A percentile compares a stretch with the other conserved stretches of the same genome.
These are phyloP conservation scores for Suillia variegata DNA, from an alignment of 2,888 invertebrate genomes.

Conservation along the genomic window DNA sequence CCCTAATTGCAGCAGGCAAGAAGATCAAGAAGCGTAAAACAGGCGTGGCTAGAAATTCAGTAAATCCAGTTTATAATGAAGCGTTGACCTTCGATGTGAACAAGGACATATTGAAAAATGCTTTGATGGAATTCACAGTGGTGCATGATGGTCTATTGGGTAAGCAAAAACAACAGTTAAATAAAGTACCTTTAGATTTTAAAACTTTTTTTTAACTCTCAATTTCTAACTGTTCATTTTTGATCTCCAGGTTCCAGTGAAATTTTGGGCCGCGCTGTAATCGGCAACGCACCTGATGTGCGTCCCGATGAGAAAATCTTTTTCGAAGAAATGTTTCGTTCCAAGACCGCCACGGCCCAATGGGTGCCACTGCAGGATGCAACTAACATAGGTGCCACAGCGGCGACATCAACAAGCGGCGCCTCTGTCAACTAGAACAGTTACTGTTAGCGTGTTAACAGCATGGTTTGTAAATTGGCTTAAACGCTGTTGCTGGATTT, in stretches of 20 bases:
- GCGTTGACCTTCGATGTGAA: conserved; percentile 92
- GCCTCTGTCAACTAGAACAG: background rate
- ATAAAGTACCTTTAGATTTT: background rate
- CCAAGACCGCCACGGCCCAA: conserved; percentile 66
- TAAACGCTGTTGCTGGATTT: background rate
- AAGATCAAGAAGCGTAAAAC: conserved; percentile 94
- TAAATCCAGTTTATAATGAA: conserved; percentile 91
- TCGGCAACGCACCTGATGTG: conserved; percentile 63
- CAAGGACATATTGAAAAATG: conserved; percentile 65
- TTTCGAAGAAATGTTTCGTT: conserved; percentile 65
- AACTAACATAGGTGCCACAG: conserved; percentile 35
- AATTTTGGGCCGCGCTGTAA: conserved; percentile 62
- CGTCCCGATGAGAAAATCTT: conserved; percentile 63
- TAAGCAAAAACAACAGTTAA: conserved; percentile 23
- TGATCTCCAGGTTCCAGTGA: conserved; percentile 64
- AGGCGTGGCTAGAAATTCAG: conserved; percentile 83
- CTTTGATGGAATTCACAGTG: conserved; percentile 66
- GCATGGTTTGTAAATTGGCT: background rate
- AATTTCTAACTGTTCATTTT: background rate
- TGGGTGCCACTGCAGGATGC: conserved; percentile 66
- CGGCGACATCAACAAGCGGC: conserved; percentile 2
- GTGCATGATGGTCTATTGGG: conserved; percentile 69
- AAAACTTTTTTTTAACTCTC: background rate
- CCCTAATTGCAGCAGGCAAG: conserved; percentile 84
- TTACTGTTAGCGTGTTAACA: background rate